phyloP scores from a whole-genome alignment of 2,888 invertebrate species.

The Drosophila kambysellisi region DNA sequence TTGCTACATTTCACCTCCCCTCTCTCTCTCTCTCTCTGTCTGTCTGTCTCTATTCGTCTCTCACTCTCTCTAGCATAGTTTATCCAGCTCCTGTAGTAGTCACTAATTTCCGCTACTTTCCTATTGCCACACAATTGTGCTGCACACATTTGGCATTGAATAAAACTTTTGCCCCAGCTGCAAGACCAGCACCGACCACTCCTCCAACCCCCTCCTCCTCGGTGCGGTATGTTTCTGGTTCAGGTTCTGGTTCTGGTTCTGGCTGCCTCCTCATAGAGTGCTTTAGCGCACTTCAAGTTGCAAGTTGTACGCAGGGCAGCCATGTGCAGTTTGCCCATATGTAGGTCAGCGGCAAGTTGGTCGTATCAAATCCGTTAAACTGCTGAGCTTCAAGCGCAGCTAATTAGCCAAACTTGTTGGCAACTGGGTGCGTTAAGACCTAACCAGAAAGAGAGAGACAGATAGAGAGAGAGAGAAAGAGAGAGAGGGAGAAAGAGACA shows the following conservation, averaged over 20 bases:
- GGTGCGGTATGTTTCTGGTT: no score
- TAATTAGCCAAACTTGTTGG: slow-evolving; percentile 69
- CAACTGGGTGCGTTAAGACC: slow-evolving; percentile 19
- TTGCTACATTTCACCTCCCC: slow-evolving; percentile 1
- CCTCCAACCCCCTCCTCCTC: neutral
- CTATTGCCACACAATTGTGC: slow-evolving; percentile 4
- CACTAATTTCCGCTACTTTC: slow-evolving; percentile 6
- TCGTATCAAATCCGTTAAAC: slow-evolving; percentile 42
- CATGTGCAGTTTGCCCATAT: slow-evolving; percentile 17
- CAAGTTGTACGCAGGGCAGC: slow-evolving; percentile 2
- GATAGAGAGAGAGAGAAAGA: neutral
- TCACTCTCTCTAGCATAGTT: neutral
- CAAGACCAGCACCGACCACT: neutral
- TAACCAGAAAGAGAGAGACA: neutral
- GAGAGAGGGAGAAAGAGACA: neutral
- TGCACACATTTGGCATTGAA: slow-evolving; percentile 50
- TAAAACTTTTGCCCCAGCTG: slow-evolving; percentile 42
- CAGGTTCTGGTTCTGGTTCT: neutral
- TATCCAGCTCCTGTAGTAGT: slow-evolving; percentile 6
- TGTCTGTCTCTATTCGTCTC: slow-evolving; percentile 1
- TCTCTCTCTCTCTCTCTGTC: neutral
- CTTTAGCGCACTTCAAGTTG: slow-evolving; percentile 63
- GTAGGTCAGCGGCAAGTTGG: slow-evolving; percentile 53
- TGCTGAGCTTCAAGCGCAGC: slow-evolving; percentile 60
- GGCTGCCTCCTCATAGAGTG: slow-evolving; percentile 47